A percentile compares a stretch with the other conserved stretches of the same genome.
Evolutionary conservation across 37 sponge, comb jelly and placozoan genomes (phyloP).

Genomic region (Theonella swinhoei): DNA sequence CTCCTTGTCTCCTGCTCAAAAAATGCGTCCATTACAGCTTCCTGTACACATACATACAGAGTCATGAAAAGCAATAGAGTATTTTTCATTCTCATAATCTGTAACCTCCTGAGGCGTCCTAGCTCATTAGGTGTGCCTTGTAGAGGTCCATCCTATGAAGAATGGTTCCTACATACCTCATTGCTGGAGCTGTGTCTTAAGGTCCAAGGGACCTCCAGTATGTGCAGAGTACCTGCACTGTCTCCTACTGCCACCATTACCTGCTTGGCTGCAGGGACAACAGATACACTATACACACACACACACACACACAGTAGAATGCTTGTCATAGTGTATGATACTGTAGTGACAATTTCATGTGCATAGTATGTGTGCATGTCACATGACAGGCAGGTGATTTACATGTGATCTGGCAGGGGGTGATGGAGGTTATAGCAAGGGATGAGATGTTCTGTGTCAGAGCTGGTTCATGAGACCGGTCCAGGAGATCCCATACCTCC

Average conservation of each 20-base stretch:
- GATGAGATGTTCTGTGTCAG: conserved; percentile 92
- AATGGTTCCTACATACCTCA: conserved; percentile 59
- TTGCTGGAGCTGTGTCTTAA: conserved; percentile 81
- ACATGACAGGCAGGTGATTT: not conserved
- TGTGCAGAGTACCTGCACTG: conserved; percentile 88
- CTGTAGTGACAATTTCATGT: too few relatives aligned
- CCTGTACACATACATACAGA: conserved; percentile 26
- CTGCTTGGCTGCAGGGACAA: conserved; percentile 64
- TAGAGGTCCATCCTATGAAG: too few relatives aligned
- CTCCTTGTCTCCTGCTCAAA: conserved; percentile 79
- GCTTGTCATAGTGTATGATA: not conserved
- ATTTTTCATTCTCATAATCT: not conserved
- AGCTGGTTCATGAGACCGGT: conserved; percentile 90
- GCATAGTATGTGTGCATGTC: too few relatives aligned
- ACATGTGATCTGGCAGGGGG: conserved; percentile 73
- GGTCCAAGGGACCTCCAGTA: conserved; percentile 91
- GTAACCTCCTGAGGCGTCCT: not conserved
- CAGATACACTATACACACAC: conserved; percentile 8
- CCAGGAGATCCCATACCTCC: conserved; percentile 93
- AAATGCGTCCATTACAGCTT: conserved; percentile 71
- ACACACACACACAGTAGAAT: not conserved
- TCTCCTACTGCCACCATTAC: conserved; percentile 94
- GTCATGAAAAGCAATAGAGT: not conserved
- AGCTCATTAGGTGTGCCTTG: too few relatives aligned
- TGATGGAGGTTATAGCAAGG: conserved; percentile 74